Percentiles rank a stretch among this genome's conserved stretches.
phyloP scores from a whole-genome alignment of 2,888 invertebrate genomes.

The Orthosia cruda region DNA sequence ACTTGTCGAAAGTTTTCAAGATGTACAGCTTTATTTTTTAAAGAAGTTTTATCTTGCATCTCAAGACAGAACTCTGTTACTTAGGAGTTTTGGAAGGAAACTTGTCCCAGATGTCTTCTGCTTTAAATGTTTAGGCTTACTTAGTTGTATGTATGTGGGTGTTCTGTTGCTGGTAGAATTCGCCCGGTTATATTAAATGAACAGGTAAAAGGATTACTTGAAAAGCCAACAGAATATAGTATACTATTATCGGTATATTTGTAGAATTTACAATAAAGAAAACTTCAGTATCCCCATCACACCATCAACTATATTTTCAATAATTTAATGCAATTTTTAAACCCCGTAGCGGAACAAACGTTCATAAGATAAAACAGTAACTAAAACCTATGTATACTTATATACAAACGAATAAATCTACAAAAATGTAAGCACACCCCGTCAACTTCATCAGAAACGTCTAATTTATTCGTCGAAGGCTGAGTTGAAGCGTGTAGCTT shows the following conservation, averaged over 20 bases:
- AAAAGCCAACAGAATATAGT: too few relatives aligned
- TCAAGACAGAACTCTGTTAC: conserved; percentile 10
- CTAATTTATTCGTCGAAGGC: conserved; percentile 62
- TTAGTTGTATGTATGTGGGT: not conserved
- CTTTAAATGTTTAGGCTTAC: not conserved
- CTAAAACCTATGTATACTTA: conserved; percentile 92
- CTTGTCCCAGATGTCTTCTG: not conserved
- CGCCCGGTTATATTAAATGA: not conserved
- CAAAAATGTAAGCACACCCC: conserved; percentile 73
- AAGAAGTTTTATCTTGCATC: conserved; percentile 31
- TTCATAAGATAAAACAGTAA: conserved; percentile 85
- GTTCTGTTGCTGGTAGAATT: not conserved
- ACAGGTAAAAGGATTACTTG: too few relatives aligned
- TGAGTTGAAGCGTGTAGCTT: conserved; percentile 41
- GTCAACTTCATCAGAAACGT: conserved; percentile 58
- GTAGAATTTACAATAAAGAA: conserved; percentile 13
- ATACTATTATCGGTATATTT: too few relatives aligned
- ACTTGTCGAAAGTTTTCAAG: conserved; percentile 48
- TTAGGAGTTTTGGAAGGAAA: conserved; percentile 19
- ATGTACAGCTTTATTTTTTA: conserved; percentile 50
- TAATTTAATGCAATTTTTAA: conserved; percentile 83
- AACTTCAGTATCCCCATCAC: conserved; percentile 24
- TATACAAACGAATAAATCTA: conserved; percentile 89
- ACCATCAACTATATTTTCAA: conserved; percentile 54
- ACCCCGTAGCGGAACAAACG: conserved; percentile 74